Base-by-base conservation (phyloP, 2,888 invertebrate genomes). In the Trachelus troglodyta region DNA sequence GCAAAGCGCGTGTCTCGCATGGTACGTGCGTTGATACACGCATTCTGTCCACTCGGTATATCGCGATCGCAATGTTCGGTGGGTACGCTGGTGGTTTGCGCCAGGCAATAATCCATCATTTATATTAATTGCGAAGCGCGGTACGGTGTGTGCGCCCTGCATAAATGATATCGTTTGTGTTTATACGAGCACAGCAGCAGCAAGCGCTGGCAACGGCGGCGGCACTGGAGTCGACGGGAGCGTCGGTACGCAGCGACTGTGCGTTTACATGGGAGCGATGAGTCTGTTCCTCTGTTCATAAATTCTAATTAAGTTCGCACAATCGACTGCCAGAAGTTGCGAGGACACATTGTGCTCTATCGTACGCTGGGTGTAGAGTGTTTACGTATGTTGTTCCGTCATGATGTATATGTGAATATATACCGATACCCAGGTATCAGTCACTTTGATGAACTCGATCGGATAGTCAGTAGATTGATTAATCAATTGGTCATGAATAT, bases 111-210 rank as follows among this genome's bases (percentile, higher is more conserved):
- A 90, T 90, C 86, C 87, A 89, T 89, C 90, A 90, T 89, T 90
- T 89, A 90, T 90, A 90, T 90, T 90, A 90, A 90, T 90, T 90
- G 89, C 86, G 85, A 82, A 85, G 85, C 81, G 87, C 84, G 86
- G 86, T 80, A 75, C 84, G 84, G 80, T 78, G 40, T 56, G 40
- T 56, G 80, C 83, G 81, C 81, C 75, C 81, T 85, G 87, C 86
- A 87, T 87, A 85, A 87, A 89, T 87, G 88, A 88, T 88, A 87
- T 84, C 87, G 85, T 82, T 56, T 85, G 85, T 86, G 85, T 88
- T 87, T 85, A 83, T 85, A 83, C 85, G 84, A 83, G 81, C 82
- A 81, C 80, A 79, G 79, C 74, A 30, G 74, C 74, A 73, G 76
- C 69, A 74, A 71, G 34, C 74, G 74, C 37, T 69, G 69, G 76